Conservation (phyloP, 2,113 vertebrate genomes). For the Microtus pennsylvanicus region DNA sequence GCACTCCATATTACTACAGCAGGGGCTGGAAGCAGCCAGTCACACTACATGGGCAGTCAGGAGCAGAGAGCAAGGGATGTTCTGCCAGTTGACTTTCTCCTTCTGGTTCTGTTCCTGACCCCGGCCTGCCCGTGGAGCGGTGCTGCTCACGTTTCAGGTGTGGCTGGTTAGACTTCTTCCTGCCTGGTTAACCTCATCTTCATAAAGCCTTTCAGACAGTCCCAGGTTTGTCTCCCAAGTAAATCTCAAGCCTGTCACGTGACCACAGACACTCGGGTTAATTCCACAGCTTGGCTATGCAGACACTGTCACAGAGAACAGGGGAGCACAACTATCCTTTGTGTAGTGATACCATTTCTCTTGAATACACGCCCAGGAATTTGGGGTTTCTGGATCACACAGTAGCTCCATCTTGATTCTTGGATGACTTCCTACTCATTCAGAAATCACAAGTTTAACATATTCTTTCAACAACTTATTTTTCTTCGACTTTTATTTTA, state of each 20-base stretch:
- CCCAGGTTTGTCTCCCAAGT: not conserved
- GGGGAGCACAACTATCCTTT: not conserved
- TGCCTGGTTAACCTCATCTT: not conserved
- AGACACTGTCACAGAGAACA: not conserved
- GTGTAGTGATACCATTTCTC: not conserved
- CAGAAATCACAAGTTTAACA: conserved; percentile 4
- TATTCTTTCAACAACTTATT: not conserved
- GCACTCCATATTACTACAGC: no score
- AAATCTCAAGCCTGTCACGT: not conserved
- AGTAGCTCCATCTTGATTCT: not conserved
- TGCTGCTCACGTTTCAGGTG: not conserved
- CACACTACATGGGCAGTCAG: not conserved
- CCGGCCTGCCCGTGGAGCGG: not conserved
- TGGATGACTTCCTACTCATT: not conserved
- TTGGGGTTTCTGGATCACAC: not conserved
- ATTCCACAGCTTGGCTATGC: not conserved
- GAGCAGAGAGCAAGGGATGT: not conserved
- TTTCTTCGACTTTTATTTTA: not conserved
- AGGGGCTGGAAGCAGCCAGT: not conserved
- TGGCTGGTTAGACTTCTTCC: not conserved
- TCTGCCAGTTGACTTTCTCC: not conserved
- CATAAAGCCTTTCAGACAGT: not conserved
- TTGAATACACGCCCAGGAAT: not conserved
- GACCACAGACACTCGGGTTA: not conserved
- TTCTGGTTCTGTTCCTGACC: not conserved